These are phyloP conservation scores for Alloscopus bannaensis DNA, from an alignment of 2,888 invertebrate species.

Conservation along the genomic window DNA sequence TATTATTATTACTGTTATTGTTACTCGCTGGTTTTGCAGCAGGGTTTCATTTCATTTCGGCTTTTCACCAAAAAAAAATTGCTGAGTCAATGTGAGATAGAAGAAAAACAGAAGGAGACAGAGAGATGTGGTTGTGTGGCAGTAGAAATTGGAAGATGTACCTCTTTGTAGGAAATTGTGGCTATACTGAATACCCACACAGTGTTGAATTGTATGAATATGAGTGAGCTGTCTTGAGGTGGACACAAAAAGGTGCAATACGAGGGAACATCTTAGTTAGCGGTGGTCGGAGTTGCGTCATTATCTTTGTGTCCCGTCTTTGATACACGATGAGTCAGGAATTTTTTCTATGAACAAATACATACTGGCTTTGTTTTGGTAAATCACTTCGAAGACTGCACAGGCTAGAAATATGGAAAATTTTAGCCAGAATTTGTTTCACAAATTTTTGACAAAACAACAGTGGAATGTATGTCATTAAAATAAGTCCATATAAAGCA, in stretches of 20 bases:
- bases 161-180: no score
- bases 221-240: no score
- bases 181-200: no score
- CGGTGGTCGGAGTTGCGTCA: slow-evolving; percentile 26
- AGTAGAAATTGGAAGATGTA: slow-evolving; percentile 30
- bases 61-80: slow-evolving; percentile 59
- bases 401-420: no score
- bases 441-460: no score
- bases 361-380: slow-evolving; percentile 24
- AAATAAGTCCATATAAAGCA: no score
- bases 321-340: slow-evolving; percentile 36
- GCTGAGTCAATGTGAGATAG: slow-evolving; percentile 66
- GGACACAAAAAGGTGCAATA: no score
- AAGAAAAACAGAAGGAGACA: slow-evolving; percentile 40
- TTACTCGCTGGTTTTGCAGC: slow-evolving; percentile 49
- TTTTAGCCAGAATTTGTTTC: no score
- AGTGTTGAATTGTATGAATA: no score
- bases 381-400: no score
- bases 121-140: no score
- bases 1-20: slow-evolving; percentile 57
- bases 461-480: no score
- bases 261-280: slow-evolving; percentile 49
- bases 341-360: slow-evolving; percentile 4
- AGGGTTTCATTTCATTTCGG: slow-evolving; percentile 53
- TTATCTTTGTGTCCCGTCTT: background rate